Evolutionary conservation across 2,797 vertebrate species (phyloP).

Genomic region (Ctenopoma multispine): DNA sequence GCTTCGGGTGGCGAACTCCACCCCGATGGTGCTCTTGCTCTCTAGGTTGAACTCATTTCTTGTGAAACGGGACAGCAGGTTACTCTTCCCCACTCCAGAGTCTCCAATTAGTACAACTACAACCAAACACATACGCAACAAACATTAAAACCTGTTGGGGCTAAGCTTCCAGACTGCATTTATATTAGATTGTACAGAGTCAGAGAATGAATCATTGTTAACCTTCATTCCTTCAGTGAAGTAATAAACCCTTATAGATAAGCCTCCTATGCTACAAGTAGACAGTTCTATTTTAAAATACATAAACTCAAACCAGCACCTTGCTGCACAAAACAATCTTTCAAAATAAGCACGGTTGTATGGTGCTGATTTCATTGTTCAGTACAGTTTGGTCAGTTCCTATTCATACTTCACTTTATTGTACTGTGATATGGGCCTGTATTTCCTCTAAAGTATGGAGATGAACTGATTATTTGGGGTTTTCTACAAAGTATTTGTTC

Average conservation of each 20-base stretch:
- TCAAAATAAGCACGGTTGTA: background rate
- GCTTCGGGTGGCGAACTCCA: conserved; percentile 97
- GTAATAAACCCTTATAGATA: background rate
- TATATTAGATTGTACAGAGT: background rate
- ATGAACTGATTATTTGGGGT: background rate
- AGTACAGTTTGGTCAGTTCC: background rate
- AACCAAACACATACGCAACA: background rate
- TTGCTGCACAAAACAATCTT: background rate
- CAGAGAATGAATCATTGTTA: background rate
- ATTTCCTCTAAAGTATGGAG: background rate
- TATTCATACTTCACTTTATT: background rate
- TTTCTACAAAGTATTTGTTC: too few species aligned
- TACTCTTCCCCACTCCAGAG: too few species aligned
- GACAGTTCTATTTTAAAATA: too few species aligned
- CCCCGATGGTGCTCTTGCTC: conserved; percentile 98
- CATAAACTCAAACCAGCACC: background rate
- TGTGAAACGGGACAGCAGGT: too few species aligned
- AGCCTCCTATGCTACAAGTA: background rate
- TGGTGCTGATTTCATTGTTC: background rate
- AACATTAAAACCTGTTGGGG: background rate
- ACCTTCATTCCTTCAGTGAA: background rate
- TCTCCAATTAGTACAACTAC: too few species aligned
- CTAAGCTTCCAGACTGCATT: too few species aligned
- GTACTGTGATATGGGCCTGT: background rate
- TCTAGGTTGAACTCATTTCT: conserved; percentile 78